Conservation (phyloP, 2,797 vertebrate genomes). For the Naso thynnoides region DNA sequence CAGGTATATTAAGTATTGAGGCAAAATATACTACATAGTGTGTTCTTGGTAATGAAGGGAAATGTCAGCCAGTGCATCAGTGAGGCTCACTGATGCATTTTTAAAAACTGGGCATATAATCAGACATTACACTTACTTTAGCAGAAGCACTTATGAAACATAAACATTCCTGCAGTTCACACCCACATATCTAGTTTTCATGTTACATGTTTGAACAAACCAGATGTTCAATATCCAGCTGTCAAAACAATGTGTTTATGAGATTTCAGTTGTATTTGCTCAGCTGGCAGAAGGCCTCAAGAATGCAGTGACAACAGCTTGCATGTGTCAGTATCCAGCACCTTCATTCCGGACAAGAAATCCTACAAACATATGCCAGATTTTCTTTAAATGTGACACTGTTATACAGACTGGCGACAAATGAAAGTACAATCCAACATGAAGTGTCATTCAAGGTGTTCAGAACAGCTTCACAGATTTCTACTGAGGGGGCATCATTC, state of each 20-base stretch:
- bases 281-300: background rate
- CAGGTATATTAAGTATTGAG: no score
- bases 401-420: constrained; percentile 15
- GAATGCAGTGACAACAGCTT: no score
- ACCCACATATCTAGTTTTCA: no score
- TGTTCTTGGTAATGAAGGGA: no score
- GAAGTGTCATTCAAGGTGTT: background rate
- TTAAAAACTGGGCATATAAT: no score
- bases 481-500: background rate
- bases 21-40: no score
- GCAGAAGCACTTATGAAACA: background rate
- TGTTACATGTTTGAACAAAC: background rate
- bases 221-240: background rate
- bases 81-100: no score
- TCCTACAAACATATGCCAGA: background rate
- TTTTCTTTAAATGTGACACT: constrained; percentile 12
- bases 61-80: no score
- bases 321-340: background rate
- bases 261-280: background rate
- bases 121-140: no score
- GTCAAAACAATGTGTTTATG: background rate
- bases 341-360: background rate
- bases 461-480: background rate
- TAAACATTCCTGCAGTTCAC: background rate
- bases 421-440: background rate